These are phyloP conservation scores for Erebia ligea DNA, from an alignment of 2,888 invertebrate species.

Conservation along the genomic window DNA sequence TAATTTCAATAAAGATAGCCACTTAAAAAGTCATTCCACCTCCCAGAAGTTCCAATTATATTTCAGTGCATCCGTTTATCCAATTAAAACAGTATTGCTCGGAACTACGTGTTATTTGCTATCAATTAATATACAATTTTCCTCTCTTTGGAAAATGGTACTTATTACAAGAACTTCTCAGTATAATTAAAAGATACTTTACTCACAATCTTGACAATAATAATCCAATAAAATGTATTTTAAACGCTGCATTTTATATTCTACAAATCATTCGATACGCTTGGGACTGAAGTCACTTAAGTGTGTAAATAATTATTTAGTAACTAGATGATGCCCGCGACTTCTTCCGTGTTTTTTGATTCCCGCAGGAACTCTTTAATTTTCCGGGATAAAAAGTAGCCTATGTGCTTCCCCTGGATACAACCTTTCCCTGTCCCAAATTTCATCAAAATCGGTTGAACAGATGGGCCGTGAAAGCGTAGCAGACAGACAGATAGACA, in stretches of 20 bases:
- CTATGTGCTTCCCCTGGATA: no score
- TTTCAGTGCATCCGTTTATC: conserved; percentile 41
- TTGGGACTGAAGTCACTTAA: no score
- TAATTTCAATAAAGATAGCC: conserved; percentile 40
- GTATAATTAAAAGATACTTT: conserved; percentile 28
- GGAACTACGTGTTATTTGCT: conserved; percentile 42
- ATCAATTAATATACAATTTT: conserved; percentile 41
- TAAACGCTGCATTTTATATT: not conserved
- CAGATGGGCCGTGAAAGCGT: no score
- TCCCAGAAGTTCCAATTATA: conserved; percentile 41
- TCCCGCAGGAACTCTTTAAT: no score
- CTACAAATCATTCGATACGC: not conserved
- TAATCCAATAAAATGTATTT: not conserved
- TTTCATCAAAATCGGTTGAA: no score
- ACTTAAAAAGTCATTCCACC: conserved; percentile 40
- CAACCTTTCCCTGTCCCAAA: no score
- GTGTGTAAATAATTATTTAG: no score
- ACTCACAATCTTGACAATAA: not conserved
- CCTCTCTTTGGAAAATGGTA: conserved; percentile 31
- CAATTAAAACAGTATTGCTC: conserved; percentile 43
- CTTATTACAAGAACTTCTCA: conserved; percentile 34
- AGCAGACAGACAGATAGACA: no score
- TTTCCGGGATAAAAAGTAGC: no score
- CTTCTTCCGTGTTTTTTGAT: no score
- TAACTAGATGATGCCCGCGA: no score